A percentile compares a stretch with the other conserved stretches of the same genome.
phyloP scores from a whole-genome alignment of 2,797 vertebrate species.

The Mormyrus proboscirostris region DNA sequence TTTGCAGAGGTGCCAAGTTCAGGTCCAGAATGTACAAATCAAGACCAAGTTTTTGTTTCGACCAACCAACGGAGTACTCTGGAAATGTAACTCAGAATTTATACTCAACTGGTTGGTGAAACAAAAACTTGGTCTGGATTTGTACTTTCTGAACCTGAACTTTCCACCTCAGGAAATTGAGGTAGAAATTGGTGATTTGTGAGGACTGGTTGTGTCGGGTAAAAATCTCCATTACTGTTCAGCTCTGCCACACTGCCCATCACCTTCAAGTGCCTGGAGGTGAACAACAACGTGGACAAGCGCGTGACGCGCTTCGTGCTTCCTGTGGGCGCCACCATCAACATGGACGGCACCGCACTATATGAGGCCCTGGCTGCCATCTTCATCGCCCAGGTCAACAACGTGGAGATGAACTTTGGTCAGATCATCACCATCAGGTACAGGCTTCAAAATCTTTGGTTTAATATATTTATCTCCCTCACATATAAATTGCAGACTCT shows the following conservation, averaged over 20 bases:
- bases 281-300: constrained; percentile 89
- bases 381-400: constrained; percentile 97
- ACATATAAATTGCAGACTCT: not conserved
- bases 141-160: not conserved
- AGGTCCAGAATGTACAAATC: not conserved
- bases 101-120: not conserved
- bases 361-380: constrained; percentile 94
- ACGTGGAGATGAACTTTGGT: constrained; percentile 92
- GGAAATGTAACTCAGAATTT: not conserved
- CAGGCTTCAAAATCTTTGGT: not conserved
- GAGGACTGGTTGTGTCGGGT: not conserved
- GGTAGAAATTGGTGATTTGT: not conserved
- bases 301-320: constrained; percentile 88
- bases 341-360: constrained; percentile 94
- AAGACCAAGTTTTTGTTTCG: not conserved
- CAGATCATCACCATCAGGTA: constrained; percentile 98
- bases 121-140: not conserved
- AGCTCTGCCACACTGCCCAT: constrained; percentile 93
- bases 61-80: not conserved
- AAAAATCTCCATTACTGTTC: not conserved
- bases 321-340: constrained; percentile 91
- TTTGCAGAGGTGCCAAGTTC: not conserved
- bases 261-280: constrained; percentile 91
- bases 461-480: no score
- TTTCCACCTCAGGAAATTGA: not conserved